Base-by-base conservation (phyloP, 2,113 vertebrate species). In the Caranx melampygus region DNA sequence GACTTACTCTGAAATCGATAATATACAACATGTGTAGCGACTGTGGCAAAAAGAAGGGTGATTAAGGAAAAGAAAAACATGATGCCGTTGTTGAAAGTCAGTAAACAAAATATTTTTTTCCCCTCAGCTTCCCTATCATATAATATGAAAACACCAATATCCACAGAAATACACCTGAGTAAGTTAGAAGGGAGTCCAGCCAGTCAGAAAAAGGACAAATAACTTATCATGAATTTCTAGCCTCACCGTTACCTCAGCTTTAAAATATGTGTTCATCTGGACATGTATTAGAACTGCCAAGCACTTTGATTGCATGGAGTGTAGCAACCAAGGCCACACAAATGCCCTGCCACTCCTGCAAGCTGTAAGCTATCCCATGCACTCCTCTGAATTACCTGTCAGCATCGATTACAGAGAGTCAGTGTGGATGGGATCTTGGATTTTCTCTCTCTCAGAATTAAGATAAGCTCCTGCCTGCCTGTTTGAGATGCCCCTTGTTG, bases 371-470 rank as follows among this genome's bases (percentile, higher is more conserved):
- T 84, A 87, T 87, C 89, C 78, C 75, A 70, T 82, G 87, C 91
- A 65, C 89, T 89, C 71, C 75, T 90, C 88, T 93, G 92, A 94
- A 94, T 94, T 94, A 92, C 91, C 92, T 95, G 95, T 95, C 94
- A 90, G 83, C 91, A 94, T 94, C 85, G 88, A 95, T 95, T 95
- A 95, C 92, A 81, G 83, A 72, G 84, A 88, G 89, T 90, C 90
- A 67, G 63, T 52, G 78, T 84, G 92, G 93, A 94, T 88, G 87
- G 92, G 92, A 94, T 95, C 93, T 91, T 86, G 91, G 94, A 94
- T 95, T 94, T 94, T 92, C 93, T 92, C 92, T 91, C 89, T 77
- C 90, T 89, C 84, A 88, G 93, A 94, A 94, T 95, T 94, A 94
- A 94, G 95, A 94, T 94, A 94, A 95, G 93, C 94, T 93, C 76